Conservation (phyloP, 2,888 invertebrate species). For the Palloptera scutellata region DNA sequence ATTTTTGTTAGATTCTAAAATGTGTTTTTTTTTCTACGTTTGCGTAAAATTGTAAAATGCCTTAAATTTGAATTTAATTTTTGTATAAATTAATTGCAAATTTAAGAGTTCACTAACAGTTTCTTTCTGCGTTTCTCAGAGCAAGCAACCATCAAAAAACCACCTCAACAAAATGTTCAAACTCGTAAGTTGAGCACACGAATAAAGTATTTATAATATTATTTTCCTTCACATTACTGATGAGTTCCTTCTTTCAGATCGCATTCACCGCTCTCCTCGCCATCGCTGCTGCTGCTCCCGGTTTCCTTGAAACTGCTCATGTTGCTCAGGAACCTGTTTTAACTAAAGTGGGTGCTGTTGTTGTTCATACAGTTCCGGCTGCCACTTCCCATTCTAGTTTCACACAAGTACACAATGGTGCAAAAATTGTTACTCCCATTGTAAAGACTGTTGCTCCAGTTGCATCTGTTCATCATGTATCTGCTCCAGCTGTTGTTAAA, state of each 20-base stretch:
- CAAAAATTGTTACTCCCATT: slow-evolving; percentile 54
- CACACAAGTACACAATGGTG: slow-evolving; percentile 65
- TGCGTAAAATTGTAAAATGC: too few species aligned
- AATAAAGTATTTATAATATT: too few species aligned
- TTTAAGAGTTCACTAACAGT: too few species aligned
- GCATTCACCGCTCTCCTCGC: slow-evolving; percentile 19
- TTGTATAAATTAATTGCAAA: too few species aligned
- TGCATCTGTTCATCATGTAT: slow-evolving; percentile 36
- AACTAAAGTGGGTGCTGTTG: slow-evolving; percentile 51
- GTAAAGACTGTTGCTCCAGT: slow-evolving; percentile 65
- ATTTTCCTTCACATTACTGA: too few species aligned
- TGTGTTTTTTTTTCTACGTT: too few species aligned
- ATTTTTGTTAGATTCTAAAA: too few species aligned
- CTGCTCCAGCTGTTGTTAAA: slow-evolving; percentile 18
- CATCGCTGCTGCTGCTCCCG: slow-evolving; percentile 48
- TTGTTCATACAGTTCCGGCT: slow-evolving; percentile 46
- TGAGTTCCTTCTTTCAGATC: not conserved
- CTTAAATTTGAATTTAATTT: too few species aligned
- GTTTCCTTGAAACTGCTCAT: slow-evolving; percentile 46
- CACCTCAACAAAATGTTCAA: slow-evolving; percentile 61
- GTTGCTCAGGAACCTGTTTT: slow-evolving; percentile 51
- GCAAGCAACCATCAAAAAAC: slow-evolving; percentile 34
- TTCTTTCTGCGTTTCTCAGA: too few species aligned
- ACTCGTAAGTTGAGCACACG: slow-evolving; percentile 53
- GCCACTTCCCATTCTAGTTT: slow-evolving; percentile 69